phyloP scores from a whole-genome alignment of 2,797 vertebrate genomes.

The Yasuhikotakia modesta region DNA sequence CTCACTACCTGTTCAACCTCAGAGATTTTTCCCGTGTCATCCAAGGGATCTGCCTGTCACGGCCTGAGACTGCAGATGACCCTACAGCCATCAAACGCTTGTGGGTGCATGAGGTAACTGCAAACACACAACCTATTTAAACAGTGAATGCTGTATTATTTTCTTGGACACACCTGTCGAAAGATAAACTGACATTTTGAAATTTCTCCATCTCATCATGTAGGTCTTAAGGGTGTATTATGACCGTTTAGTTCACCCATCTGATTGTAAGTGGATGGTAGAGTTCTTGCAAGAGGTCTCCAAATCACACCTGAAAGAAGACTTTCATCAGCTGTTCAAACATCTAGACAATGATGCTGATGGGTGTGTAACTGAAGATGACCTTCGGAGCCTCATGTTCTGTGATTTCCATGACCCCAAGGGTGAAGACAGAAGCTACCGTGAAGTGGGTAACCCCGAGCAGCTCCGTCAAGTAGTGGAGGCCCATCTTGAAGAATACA shows the following conservation, averaged over 20 bases:
- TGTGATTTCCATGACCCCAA: conserved; percentile 90
- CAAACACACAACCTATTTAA: not conserved
- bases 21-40: conserved; percentile 90
- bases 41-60: conserved; percentile 88
- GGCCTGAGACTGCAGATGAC: conserved; percentile 82
- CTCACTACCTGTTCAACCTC: conserved; percentile 92
- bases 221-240: conserved; percentile 91
- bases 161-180: not conserved
- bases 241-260: conserved; percentile 86
- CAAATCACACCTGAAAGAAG: conserved; percentile 75
- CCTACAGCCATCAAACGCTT: conserved; percentile 82
- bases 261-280: conserved; percentile 85
- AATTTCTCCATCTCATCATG: not conserved
- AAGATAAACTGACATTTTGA: conserved; percentile 3
- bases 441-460: conserved; percentile 79
- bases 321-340: conserved; percentile 80
- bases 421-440: conserved; percentile 83
- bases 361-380: conserved; percentile 84
- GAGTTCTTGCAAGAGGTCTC: conserved; percentile 76
- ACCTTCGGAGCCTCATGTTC: conserved; percentile 90
- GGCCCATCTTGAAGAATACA: conserved; percentile 85
- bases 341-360: conserved; percentile 80
- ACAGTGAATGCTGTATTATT: not conserved
- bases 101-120: conserved; percentile 90
- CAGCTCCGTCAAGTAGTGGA: conserved; percentile 81